A percentile compares a stretch with the other conserved stretches of the same genome.
Conservation (phyloP, 1,140 invertebrate genomes). For the Paraescarpia echinospica region DNA sequence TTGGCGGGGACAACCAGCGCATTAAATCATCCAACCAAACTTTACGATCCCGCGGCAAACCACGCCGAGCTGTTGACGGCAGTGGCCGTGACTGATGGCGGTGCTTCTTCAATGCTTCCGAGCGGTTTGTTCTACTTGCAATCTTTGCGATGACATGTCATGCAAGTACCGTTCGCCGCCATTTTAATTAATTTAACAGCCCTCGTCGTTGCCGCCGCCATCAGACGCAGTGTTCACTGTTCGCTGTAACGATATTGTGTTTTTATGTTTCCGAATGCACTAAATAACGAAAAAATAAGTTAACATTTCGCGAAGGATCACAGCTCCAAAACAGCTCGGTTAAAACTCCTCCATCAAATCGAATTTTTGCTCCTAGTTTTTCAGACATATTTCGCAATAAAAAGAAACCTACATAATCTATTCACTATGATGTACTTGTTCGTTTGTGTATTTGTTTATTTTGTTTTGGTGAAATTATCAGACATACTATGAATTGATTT, state of each 20-base stretch:
- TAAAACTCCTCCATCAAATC: background rate
- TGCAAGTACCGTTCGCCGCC: background rate
- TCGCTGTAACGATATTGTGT: background rate
- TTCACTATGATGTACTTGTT: too few relatives aligned
- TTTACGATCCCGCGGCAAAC: background rate
- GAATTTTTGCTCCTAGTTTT: background rate
- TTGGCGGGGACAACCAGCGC: background rate
- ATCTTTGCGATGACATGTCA: background rate
- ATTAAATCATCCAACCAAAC: background rate
- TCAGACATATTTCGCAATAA: too few relatives aligned
- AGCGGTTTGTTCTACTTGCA: background rate
- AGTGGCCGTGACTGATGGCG: background rate
- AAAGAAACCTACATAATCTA: too few relatives aligned
- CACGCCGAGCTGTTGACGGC: background rate
- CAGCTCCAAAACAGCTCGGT: background rate
- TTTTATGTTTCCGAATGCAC: slow-evolving; percentile 1
- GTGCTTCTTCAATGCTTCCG: background rate
- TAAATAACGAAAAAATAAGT: background rate
- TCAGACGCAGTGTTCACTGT: background rate
- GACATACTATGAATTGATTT: too few relatives aligned
- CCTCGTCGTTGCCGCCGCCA: background rate
- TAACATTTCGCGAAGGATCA: background rate
- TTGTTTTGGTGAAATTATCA: too few relatives aligned
- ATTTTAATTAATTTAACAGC: slow-evolving; percentile 1
- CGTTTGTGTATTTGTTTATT: too few relatives aligned